Evolutionary conservation across 2,797 vertebrate genomes (phyloP).

Genomic region (Hemitrygon akajei): DNA sequence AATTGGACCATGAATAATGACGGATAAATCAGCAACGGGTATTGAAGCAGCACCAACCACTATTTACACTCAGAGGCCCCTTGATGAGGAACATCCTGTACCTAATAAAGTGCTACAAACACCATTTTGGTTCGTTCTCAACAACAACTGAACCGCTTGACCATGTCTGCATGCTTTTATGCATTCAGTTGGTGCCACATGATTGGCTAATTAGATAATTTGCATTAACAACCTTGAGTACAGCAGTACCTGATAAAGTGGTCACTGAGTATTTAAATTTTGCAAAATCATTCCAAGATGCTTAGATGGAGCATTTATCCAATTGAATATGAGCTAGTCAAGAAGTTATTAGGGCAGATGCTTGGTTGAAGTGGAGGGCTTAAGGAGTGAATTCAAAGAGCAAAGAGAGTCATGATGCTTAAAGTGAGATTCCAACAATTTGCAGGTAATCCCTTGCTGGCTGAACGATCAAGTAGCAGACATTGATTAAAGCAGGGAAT

Average conservation of each 20-base stretch:
- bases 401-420: neutral
- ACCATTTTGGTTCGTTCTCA: too few species aligned
- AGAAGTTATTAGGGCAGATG: neutral
- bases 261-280: neutral
- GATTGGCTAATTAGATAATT: too few species aligned
- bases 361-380: neutral
- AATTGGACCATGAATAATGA: constrained; percentile 8
- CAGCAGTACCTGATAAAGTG: too few species aligned
- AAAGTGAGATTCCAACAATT: neutral
- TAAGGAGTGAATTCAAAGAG: neutral
- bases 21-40: too few species aligned
- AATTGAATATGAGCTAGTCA: neutral
- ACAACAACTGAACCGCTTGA: too few species aligned
- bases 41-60: neutral
- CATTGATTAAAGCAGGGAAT: neutral
- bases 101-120: too few species aligned
- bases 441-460: too few species aligned
- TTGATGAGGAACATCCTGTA: too few species aligned
- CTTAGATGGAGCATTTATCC: neutral
- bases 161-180: too few species aligned
- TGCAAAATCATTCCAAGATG: neutral
- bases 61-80: neutral
- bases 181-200: too few species aligned
- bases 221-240: too few species aligned
- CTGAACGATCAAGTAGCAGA: neutral